Percentiles rank a stretch among this genome's conserved stretches.
These are phyloP conservation scores for Alca torda DNA, from an alignment of 2,797 vertebrate species.

Conservation along the genomic window DNA sequence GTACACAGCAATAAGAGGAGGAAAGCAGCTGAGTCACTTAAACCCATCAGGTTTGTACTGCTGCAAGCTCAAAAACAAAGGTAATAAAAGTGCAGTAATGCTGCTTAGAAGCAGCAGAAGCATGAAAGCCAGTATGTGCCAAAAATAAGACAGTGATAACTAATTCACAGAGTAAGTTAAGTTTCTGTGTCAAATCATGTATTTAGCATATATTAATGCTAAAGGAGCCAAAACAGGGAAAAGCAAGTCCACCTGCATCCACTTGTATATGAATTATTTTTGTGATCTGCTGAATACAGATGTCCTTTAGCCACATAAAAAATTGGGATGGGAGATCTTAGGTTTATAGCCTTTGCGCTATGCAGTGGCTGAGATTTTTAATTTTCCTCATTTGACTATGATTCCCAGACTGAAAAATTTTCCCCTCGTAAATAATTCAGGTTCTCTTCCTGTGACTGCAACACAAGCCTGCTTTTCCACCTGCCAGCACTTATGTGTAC, in stretches of 20 bases:
- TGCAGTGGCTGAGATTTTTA: background rate
- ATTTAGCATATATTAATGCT: background rate
- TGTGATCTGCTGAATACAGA: background rate
- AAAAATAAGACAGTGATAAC: background rate
- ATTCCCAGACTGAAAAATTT: conserved; percentile 17
- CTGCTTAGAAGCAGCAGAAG: background rate
- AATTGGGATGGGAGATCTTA: background rate
- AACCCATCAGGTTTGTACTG: background rate
- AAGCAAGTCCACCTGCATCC: background rate
- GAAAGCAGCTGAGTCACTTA: background rate
- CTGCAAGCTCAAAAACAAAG: background rate
- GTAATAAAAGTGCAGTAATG: background rate
- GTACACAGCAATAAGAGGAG: background rate
- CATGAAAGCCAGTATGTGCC: background rate
- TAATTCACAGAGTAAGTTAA: background rate
- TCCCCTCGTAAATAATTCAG: conserved; percentile 45
- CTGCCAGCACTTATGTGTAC: background rate
- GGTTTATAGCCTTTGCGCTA: background rate
- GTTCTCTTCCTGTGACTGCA: conserved; percentile 17
- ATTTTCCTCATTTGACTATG: conserved; percentile 43
- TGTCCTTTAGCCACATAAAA: conserved; percentile 37
- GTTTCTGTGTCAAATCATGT: background rate
- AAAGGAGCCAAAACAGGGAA: background rate
- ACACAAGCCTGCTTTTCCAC: conserved; percentile 24
- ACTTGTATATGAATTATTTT: background rate